Evolutionary conservation across 2,797 vertebrate species (phyloP).

Genomic region (Microchirus variegatus): DNA sequence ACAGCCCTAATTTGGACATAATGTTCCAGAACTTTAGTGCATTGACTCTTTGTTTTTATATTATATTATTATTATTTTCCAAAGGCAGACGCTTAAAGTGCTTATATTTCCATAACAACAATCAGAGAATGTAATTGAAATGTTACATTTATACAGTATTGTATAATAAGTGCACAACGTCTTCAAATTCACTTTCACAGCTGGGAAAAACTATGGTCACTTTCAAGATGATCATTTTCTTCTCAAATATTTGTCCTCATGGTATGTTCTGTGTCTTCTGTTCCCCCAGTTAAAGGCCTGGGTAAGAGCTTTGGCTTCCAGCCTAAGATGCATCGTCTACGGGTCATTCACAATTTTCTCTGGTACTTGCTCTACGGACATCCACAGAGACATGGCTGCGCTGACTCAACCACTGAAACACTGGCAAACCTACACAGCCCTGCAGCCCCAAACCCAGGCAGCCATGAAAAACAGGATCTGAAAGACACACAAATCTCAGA

Average conservation of each 20-base stretch:
- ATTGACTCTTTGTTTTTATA: too few species aligned
- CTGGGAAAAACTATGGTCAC: neutral
- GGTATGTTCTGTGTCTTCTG: neutral
- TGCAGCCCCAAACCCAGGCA: neutral
- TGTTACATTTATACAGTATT: too few species aligned
- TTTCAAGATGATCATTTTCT: neutral
- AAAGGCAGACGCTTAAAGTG: too few species aligned
- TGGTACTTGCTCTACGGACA: slow-evolving; percentile 94
- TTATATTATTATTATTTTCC: too few species aligned
- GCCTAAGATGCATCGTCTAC: slow-evolving; percentile 95
- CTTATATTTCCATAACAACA: too few species aligned
- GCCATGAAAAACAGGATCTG: neutral
- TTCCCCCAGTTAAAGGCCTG: slow-evolving; percentile 86
- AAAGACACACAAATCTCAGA: slow-evolving; percentile 25
- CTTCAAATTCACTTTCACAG: neutral
- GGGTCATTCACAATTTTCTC: slow-evolving; percentile 87
- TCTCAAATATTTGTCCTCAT: neutral
- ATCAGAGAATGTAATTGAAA: too few species aligned
- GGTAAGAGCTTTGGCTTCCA: slow-evolving; percentile 90
- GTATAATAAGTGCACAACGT: too few species aligned
- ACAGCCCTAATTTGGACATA: too few species aligned
- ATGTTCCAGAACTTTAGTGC: too few species aligned
- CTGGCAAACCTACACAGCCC: slow-evolving; percentile 2
- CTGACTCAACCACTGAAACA: neutral
- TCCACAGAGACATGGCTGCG: slow-evolving; percentile 54